Percentiles rank a stretch among this genome's conserved stretches.
phyloP scores from a whole-genome alignment of 1,140 invertebrate genomes.

The Eciton burchellii region DNA sequence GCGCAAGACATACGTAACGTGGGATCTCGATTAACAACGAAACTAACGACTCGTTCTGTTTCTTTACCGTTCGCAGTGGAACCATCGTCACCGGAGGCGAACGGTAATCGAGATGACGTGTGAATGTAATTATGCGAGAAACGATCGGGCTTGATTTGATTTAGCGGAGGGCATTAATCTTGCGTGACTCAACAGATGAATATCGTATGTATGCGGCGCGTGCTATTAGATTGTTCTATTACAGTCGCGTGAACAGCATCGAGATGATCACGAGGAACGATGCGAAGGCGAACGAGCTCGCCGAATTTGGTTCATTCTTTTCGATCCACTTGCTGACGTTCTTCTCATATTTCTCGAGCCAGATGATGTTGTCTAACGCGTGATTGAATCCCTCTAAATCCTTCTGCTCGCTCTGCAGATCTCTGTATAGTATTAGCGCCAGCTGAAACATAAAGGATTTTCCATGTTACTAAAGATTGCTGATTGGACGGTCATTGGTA shows the following conservation, averaged over 20 bases:
- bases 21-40: too few relatives aligned
- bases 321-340: constrained; percentile 35
- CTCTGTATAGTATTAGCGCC: background rate
- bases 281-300: constrained; percentile 4
- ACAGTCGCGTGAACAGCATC: constrained; percentile 41
- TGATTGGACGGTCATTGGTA: background rate
- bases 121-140: background rate
- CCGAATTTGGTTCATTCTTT: background rate
- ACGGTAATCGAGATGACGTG: background rate
- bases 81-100: background rate
- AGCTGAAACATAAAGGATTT: constrained; percentile 62
- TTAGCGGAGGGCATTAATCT: background rate
- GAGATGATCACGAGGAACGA: constrained; percentile 20
- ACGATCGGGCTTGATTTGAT: background rate
- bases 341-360: constrained; percentile 4
- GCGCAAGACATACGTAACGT: too few relatives aligned
- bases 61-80: too few relatives aligned
- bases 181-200: background rate
- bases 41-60: too few relatives aligned
- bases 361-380: constrained; percentile 66
- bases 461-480: background rate
- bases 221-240: constrained; percentile 23
- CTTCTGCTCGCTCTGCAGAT: background rate
- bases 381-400: background rate
- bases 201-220: background rate